Base-by-base conservation (phyloP, 1,140 invertebrate genomes). In the Macrotrachela quadricornifera region DNA sequence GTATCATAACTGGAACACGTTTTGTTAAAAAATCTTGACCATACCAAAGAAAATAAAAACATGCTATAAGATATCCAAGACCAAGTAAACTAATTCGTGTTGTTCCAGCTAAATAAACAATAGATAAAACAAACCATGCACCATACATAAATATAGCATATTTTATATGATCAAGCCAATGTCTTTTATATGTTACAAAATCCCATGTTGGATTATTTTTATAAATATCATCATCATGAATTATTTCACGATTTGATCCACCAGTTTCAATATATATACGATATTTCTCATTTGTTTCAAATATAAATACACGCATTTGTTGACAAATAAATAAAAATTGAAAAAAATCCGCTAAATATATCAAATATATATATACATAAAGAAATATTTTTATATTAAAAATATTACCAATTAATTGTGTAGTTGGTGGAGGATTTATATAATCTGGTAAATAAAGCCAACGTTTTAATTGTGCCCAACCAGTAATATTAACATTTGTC, bases 21-120 rank as follows among this genome's bases (percentile, higher is more conserved):
- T 83, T 75, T 14, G 91, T 69, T 64, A 92, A 90, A 62, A 92
- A 84, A 61, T 94, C 86, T 44, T 86, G 87, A 30, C 91, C 91
- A 71, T 86, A 84, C 90, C 91, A 96, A 8, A 96, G 74, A 64
- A 96, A 95, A 38, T 88, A 75, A 64, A 97, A 96, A 0, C 87
- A 84, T 6, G 85, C 84, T 45, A 94, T 78, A 0, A 96, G 73
- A 67, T 97, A 97, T 14, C 88, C 87, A 62, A 96, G 73, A 0
- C 88, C 88, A 69, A 95, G 90, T 12, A 96, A 67, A 67, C 87
- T 92, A 1, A 90, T 82, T 41, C 85, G 74, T 59, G 83, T 84
- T 0, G 85, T 87, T 39, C 90, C 91, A 42, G 88, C 83, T 54
- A 94, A 74, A 65, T 95, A 95, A 62, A 95, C 80, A 13, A 92